Conservation (phyloP, 1,140 invertebrate species). For the Hypothenemus hampei region DNA sequence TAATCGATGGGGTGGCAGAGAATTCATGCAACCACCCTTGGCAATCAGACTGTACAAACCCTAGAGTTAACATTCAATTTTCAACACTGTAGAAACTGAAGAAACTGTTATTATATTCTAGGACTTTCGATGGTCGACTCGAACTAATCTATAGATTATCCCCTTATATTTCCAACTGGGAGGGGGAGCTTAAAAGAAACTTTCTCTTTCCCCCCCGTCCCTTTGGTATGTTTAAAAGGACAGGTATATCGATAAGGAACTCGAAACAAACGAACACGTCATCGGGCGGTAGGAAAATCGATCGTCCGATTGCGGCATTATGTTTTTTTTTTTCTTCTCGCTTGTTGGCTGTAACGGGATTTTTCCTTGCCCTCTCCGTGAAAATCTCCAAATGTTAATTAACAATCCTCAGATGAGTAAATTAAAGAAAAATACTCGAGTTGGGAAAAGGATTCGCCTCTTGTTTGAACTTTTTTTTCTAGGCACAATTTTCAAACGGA, state of each 20-base stretch:
- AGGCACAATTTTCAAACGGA: no score
- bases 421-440: constrained; percentile 43
- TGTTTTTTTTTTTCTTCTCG: constrained; percentile 42
- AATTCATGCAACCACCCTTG: not conserved
- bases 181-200: constrained; percentile 6
- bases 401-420: constrained; percentile 41
- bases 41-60: not conserved
- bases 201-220: no score
- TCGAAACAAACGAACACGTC: constrained; percentile 17
- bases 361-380: constrained; percentile 43
- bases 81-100: not conserved
- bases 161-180: not conserved
- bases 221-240: no score
- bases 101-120: not conserved
- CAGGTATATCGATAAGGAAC: constrained; percentile 17
- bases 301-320: constrained; percentile 19
- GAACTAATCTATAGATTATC: constrained; percentile 10
- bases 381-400: constrained; percentile 46
- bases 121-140: not conserved
- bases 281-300: constrained; percentile 4
- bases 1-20: constrained; percentile 19
- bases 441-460: no score
- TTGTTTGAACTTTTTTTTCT: no score
- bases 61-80: not conserved
- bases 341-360: constrained; percentile 37